These are phyloP conservation scores for Cydia splendana DNA, from an alignment of 1,140 invertebrate genomes.

Conservation along the genomic window DNA sequence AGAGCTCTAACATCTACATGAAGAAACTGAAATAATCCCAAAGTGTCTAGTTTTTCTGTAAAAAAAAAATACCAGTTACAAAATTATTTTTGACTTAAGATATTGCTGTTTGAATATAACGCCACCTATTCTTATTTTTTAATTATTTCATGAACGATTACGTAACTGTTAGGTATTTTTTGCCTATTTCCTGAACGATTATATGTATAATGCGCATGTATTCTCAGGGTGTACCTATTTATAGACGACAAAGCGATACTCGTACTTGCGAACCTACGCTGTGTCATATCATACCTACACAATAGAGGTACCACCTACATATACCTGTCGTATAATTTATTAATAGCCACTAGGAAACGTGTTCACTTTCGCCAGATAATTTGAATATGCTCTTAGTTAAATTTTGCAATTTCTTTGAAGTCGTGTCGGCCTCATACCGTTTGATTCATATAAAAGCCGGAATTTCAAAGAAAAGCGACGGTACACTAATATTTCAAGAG, in stretches of 20 bases:
- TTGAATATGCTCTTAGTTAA: background rate
- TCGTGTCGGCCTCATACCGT: background rate
- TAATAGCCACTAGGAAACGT: background rate
- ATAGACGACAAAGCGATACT: background rate
- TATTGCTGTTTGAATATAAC: too few species aligned
- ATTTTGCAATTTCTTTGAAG: constrained; percentile 2
- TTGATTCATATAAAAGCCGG: constrained; percentile 19
- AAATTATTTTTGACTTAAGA: too few species aligned
- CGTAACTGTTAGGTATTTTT: too few species aligned
- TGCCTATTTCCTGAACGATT: too few species aligned
- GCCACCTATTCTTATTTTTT: too few species aligned
- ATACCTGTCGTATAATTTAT: background rate
- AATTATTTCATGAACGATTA: too few species aligned
- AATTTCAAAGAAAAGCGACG: constrained; percentile 61
- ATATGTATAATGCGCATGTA: background rate
- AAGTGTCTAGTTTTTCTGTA: too few species aligned
- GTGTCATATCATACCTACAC: too few species aligned
- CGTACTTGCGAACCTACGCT: background rate
- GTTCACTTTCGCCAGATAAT: background rate
- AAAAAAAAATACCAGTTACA: too few species aligned
- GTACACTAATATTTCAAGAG: constrained; percentile 68
- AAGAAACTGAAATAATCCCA: too few species aligned
- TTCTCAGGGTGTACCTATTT: background rate
- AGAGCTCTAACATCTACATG: too few species aligned
- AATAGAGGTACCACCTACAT: too few species aligned